A percentile compares a stretch with the other conserved stretches of the same genome.
Evolutionary conservation across 2,888 invertebrate genomes (phyloP).

Genomic region (Microplitis deprimator): DNA sequence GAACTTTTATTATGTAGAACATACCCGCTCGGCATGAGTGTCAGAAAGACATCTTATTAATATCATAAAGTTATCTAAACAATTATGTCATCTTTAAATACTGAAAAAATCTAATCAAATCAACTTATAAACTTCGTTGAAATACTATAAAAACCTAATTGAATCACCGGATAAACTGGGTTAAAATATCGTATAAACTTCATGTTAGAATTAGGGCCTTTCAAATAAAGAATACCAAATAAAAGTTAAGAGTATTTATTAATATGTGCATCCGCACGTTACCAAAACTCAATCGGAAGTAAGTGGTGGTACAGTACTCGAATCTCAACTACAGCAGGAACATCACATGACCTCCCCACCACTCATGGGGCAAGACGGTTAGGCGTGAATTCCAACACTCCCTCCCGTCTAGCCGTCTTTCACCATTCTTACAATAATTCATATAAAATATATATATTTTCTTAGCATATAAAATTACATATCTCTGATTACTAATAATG

Average conservation of each 20-base stretch:
- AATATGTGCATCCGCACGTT: background rate
- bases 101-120: too few species aligned
- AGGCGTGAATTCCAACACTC: background rate
- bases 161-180: too few species aligned
- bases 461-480: background rate
- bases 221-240: background rate
- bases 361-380: background rate
- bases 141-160: too few species aligned
- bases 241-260: background rate
- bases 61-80: too few species aligned
- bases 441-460: background rate
- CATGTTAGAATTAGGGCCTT: slow-evolving; percentile 21
- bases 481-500: background rate
- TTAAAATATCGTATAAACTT: too few species aligned
- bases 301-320: background rate
- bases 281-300: background rate
- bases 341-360: background rate
- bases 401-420: background rate
- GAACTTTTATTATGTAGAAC: slow-evolving; percentile 22
- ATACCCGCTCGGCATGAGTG: too few species aligned
- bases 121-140: too few species aligned
- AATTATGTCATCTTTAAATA: too few species aligned
- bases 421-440: background rate
- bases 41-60: too few species aligned
- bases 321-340: background rate